Percentiles rank a stretch among this genome's conserved stretches.
phyloP scores from a whole-genome alignment of 1,140 invertebrate genomes.

The Leptinotarsa texana region DNA sequence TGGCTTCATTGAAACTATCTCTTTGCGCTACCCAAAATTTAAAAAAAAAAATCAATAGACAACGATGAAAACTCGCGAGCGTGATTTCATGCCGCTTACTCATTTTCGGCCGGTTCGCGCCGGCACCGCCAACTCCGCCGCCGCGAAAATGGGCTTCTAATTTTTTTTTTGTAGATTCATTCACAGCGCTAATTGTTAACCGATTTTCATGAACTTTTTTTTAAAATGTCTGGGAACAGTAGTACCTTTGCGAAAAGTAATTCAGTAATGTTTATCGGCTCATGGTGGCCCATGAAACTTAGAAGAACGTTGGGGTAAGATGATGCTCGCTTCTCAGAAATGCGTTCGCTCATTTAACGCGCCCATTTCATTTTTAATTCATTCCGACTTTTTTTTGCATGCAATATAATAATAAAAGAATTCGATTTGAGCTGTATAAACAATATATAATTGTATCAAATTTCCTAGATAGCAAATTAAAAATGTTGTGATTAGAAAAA shows the following conservation, averaged over 20 bases:
- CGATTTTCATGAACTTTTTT: slow-evolving; percentile 6
- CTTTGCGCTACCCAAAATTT: background rate
- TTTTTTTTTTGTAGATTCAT: background rate
- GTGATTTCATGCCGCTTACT: background rate
- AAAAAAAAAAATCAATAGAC: background rate
- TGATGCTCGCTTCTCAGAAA: slow-evolving; percentile 11
- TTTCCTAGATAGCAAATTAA: background rate
- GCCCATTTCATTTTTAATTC: too few species aligned
- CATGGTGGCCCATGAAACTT: too few species aligned
- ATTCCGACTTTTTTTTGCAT: too few species aligned
- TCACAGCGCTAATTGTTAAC: slow-evolving; percentile 3
- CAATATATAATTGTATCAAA: slow-evolving; percentile 6
- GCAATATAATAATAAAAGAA: slow-evolving; percentile 1
- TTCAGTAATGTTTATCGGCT: too few species aligned
- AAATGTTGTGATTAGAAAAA: slow-evolving; percentile 10
- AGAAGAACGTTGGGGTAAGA: background rate
- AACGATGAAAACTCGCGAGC: background rate
- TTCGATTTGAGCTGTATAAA: slow-evolving; percentile 8
- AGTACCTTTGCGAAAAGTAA: slow-evolving; percentile 7
- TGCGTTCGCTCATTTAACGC: slow-evolving; percentile 3
- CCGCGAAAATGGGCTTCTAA: slow-evolving; percentile 1
- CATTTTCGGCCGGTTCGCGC: slow-evolving; percentile 9
- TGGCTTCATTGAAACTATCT: too few species aligned
- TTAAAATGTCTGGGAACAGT: slow-evolving; percentile 9
- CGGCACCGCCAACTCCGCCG: background rate